A percentile compares a stretch with the other conserved stretches of the same genome.
Conservation (phyloP, 2,113 vertebrate genomes). For the Gorsachius goisagi region DNA sequence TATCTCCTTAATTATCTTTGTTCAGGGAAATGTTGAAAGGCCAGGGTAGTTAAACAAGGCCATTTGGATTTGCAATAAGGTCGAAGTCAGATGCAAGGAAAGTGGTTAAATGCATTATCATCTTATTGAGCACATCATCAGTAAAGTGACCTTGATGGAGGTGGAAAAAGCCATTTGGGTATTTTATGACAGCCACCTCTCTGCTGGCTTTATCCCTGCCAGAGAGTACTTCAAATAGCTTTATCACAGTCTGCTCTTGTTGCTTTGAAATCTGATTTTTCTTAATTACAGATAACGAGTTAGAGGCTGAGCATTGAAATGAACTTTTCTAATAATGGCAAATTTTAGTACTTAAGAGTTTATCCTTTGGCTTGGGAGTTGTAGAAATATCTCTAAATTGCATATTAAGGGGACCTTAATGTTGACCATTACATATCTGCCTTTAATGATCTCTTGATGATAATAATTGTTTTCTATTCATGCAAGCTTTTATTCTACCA, state of each 20-base stretch:
- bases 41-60: constrained; percentile 74
- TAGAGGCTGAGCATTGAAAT: background rate
- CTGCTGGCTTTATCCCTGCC: constrained; percentile 67
- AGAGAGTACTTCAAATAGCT: constrained; percentile 58
- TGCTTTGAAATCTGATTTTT: constrained; percentile 70
- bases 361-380: background rate
- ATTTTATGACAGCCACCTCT: constrained; percentile 77
- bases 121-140: constrained; percentile 73
- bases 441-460: constrained; percentile 56
- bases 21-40: constrained; percentile 76
- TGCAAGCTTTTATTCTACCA: constrained; percentile 18
- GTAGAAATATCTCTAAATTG: constrained; percentile 21
- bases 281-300: constrained; percentile 36
- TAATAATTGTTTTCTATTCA: constrained; percentile 28
- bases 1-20: constrained; percentile 81
- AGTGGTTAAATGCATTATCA: constrained; percentile 80
- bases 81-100: constrained; percentile 72
- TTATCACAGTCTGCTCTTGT: constrained; percentile 58
- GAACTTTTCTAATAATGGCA: background rate
- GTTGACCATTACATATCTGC: constrained; percentile 23
- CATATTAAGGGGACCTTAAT: constrained; percentile 36
- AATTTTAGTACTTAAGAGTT: constrained; percentile 4
- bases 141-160: constrained; percentile 81
- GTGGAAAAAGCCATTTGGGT: constrained; percentile 81
- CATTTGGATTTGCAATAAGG: constrained; percentile 75